These are phyloP conservation scores for Smithornis capensis DNA, from an alignment of 2,113 vertebrate species.

Conservation along the genomic window DNA sequence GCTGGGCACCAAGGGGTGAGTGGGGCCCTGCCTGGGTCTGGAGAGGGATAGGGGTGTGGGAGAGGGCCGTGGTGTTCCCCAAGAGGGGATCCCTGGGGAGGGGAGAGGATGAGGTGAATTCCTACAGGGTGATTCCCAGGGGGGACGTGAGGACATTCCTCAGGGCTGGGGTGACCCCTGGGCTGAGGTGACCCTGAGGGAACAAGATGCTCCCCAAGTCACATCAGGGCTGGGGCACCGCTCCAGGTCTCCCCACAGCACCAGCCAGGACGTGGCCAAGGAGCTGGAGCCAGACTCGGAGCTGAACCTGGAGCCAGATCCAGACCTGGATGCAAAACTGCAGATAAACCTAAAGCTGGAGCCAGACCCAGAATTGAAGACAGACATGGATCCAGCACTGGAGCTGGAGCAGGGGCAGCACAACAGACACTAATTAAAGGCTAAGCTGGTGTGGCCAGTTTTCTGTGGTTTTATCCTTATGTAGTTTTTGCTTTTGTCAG, in stretches of 20 bases:
- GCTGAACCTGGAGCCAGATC: not conserved
- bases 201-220: not conserved
- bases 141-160: too few relatives aligned
- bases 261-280: not conserved
- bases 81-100: not conserved
- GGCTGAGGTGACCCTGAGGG: not conserved
- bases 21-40: not conserved
- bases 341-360: too few relatives aligned
- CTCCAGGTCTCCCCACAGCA: not conserved
- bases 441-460: not conserved
- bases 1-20: not conserved
- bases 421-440: not conserved
- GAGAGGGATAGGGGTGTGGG: too few relatives aligned
- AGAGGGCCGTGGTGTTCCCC: rapidly evolving
- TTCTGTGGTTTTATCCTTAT: rapidly evolving
- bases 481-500: not conserved
- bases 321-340: not conserved
- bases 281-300: not conserved
- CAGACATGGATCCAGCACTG: not conserved
- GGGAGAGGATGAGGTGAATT: not conserved
- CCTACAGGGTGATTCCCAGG: not conserved
- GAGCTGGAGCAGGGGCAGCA: not conserved
- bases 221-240: not conserved
- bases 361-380: not conserved
- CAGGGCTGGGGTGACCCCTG: not conserved